These are phyloP conservation scores for Jordanella pulchra DNA, from an alignment of 2,797 vertebrate genomes.

Conservation along the genomic window DNA sequence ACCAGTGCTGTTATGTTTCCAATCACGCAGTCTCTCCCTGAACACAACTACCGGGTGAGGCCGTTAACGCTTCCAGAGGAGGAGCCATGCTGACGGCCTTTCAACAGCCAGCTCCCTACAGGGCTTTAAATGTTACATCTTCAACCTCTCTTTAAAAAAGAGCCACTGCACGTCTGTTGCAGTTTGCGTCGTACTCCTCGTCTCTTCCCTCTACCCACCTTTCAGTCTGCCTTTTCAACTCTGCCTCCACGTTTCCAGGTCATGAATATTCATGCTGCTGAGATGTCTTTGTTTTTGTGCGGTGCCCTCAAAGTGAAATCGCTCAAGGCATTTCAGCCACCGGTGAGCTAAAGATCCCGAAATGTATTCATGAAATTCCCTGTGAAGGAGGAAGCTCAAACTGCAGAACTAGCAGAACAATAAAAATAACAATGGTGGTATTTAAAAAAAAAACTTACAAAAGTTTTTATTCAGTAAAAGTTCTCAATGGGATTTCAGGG, in stretches of 20 bases:
- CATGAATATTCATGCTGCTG: constrained; percentile 71
- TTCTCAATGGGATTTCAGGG: constrained; percentile 61
- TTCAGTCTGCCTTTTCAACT: constrained; percentile 43
- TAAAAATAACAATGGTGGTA: background rate
- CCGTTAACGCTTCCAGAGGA: constrained; percentile 34
- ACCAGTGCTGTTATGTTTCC: constrained; percentile 54
- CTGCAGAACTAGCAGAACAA: constrained; percentile 54
- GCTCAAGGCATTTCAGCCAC: constrained; percentile 66
- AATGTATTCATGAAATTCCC: constrained; percentile 76
- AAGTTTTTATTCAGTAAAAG: constrained; percentile 56
- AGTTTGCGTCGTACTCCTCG: constrained; percentile 30
- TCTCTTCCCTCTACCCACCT: constrained; percentile 41
- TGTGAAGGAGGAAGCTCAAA: constrained; percentile 63
- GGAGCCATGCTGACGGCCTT: constrained; percentile 48
- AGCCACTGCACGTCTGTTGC: constrained; percentile 15
- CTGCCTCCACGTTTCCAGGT: constrained; percentile 24
- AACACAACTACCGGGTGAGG: constrained; percentile 39
- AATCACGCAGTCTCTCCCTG: constrained; percentile 54
- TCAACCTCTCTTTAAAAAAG: constrained; percentile 26
- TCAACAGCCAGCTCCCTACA: constrained; percentile 57
- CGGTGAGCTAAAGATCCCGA: constrained; percentile 70
- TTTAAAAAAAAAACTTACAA: constrained; percentile 24
- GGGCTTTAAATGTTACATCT: constrained; percentile 36
- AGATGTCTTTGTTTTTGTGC: constrained; percentile 71
- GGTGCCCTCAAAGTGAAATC: constrained; percentile 70